These are phyloP conservation scores for Gallinago media DNA, from an alignment of 2,113 vertebrate genomes.

Conservation along the genomic window DNA sequence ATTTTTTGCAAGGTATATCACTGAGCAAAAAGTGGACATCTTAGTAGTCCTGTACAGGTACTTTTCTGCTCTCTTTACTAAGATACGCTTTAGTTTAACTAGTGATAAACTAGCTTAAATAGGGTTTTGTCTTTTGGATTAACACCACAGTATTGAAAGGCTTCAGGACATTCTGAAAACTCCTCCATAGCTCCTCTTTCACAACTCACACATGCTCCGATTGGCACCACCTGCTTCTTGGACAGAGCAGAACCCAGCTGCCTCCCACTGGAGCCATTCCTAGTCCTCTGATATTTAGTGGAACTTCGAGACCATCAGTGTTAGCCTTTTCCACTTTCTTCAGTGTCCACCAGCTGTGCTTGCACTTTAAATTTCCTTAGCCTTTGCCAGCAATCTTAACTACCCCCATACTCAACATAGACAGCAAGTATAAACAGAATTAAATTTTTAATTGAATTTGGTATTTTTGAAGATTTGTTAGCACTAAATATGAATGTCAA, in stretches of 20 bases:
- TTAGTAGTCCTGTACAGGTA: neutral
- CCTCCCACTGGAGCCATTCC: neutral
- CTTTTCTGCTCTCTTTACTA: neutral
- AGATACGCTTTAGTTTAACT: neutral
- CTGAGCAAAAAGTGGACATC: neutral
- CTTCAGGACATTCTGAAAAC: neutral
- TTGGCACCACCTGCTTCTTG: neutral
- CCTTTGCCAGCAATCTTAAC: neutral
- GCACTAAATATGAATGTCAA: neutral
- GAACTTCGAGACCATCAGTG: neutral
- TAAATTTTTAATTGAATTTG: neutral
- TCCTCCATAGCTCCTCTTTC: neutral
- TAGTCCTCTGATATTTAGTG: neutral
- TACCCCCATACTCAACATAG: neutral
- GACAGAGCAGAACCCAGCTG: neutral
- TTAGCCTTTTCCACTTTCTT: neutral
- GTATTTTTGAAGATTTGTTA: neutral
- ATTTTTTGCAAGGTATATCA: neutral
- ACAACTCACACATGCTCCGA: neutral
- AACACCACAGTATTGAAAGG: neutral
- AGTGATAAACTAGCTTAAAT: neutral
- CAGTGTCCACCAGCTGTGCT: neutral
- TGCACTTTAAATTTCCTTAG: neutral
- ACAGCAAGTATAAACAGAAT: neutral
- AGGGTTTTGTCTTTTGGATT: neutral